Percentiles rank a stretch among this genome's conserved stretches.
Conservation (phyloP, 1,140 invertebrate genomes). For the Littorina saxatilis region DNA sequence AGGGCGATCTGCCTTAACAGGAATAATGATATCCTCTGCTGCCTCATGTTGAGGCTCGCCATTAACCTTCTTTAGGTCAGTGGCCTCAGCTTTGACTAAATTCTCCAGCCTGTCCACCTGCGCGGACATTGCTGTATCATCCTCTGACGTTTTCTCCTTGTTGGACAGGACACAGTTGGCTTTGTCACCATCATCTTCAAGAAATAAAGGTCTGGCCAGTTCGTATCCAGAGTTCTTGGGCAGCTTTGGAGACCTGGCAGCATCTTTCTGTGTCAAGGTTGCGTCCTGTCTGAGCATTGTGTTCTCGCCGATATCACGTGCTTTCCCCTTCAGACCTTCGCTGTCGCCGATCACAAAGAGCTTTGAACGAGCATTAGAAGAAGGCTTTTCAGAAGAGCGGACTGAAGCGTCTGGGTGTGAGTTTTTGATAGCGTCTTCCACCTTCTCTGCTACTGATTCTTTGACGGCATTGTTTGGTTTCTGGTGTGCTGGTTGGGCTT, state of each 20-base stretch:
- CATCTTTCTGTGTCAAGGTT: not conserved
- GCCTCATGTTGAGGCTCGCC: no score
- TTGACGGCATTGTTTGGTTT: no score
- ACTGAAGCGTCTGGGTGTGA: no score
- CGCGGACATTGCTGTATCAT: no score
- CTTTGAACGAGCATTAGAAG: not conserved
- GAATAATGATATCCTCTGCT: not conserved
- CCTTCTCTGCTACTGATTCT: no score
- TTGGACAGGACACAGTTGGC: not conserved
- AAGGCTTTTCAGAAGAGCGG: no score
- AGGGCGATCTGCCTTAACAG: not conserved
- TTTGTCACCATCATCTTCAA: not conserved
- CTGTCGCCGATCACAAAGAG: not conserved
- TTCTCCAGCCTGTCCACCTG: no score
- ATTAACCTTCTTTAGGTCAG: no score
- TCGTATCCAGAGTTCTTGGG: not conserved
- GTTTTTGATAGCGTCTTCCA: no score
- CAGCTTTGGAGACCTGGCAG: not conserved
- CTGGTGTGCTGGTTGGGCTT: no score
- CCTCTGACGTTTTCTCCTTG: no score
- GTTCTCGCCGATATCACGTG: not conserved
- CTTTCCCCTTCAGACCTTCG: not conserved
- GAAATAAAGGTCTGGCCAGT: slow-evolving; percentile 9
- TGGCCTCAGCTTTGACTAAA: not conserved
- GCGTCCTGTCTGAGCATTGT: not conserved